Percentiles rank a stretch among this genome's conserved stretches.
Conservation (phyloP, 2,113 vertebrate species). For the Neolamprologus sp. region DNA sequence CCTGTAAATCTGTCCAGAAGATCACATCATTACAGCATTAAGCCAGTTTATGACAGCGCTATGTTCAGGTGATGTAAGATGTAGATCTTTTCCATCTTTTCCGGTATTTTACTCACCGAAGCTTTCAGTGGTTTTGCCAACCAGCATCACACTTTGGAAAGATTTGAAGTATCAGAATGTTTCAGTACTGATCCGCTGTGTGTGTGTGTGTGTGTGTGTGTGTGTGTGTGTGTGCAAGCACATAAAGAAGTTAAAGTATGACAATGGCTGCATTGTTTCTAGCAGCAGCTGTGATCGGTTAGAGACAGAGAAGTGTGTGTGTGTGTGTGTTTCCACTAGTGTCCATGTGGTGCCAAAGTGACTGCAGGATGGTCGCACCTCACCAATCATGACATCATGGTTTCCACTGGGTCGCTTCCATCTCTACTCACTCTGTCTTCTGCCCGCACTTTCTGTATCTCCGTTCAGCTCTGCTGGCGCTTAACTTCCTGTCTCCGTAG, state of each 20-base stretch:
- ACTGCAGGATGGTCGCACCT: conserved; percentile 62
- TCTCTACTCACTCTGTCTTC: conserved; percentile 8
- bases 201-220: not conserved
- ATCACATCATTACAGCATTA: not conserved
- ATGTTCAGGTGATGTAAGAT: not conserved
- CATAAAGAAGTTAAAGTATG: not conserved
- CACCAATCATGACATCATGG: conserved; percentile 67
- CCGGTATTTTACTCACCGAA: not conserved
- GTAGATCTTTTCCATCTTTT: not conserved
- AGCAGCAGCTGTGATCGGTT: conserved; percentile 49
- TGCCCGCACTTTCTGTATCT: conserved; percentile 6
- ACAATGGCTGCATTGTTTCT: conserved; percentile 53
- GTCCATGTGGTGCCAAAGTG: conserved; percentile 53
- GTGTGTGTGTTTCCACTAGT: not conserved
- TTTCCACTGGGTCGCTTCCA: conserved; percentile 53
- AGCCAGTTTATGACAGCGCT: not conserved
- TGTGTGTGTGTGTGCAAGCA: not conserved
- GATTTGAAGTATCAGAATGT: not conserved
- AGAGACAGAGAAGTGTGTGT: conserved; percentile 1
- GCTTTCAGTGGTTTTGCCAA: not conserved
- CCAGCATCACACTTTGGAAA: not conserved
- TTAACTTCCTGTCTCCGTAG: conserved; percentile 34
- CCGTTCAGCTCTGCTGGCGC: conserved; percentile 3
- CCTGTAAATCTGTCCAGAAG: not conserved
- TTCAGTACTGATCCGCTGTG: not conserved